Percentiles rank a stretch among this genome's conserved stretches.
Conservation (phyloP, 2,888 invertebrate genomes). For the Crioceris asparagi region DNA sequence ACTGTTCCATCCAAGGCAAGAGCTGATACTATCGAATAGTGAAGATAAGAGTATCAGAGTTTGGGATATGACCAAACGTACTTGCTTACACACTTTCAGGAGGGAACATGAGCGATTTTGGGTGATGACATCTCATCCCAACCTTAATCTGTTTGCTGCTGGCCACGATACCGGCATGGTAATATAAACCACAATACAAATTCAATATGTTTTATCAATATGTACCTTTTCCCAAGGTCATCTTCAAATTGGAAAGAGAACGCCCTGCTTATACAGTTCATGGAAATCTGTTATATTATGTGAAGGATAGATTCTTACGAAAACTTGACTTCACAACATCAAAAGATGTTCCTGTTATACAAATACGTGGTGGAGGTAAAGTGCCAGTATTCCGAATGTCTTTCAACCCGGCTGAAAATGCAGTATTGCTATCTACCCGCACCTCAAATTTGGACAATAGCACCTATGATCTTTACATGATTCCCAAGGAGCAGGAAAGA, state of each 20-base stretch:
- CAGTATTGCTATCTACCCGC: conserved; percentile 78
- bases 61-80: conserved; percentile 96
- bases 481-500: conserved; percentile 59
- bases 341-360: conserved; percentile 88
- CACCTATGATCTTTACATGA: conserved; percentile 86
- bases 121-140: conserved; percentile 92
- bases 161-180: conserved; percentile 96
- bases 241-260: conserved; percentile 87
- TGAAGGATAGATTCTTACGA: conserved; percentile 85
- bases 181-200: conserved; percentile 1
- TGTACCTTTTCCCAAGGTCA: conserved; percentile 37
- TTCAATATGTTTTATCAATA: background rate
- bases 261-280: conserved; percentile 92
- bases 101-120: conserved; percentile 96
- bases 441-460: conserved; percentile 76
- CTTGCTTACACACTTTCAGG: conserved; percentile 82
- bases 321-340: conserved; percentile 88
- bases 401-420: conserved; percentile 95
- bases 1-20: conserved; percentile 93
- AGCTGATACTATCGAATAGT: conserved; percentile 91
- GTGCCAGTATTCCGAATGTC: conserved; percentile 75
- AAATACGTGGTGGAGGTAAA: conserved; percentile 72
- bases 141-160: conserved; percentile 95
- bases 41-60: conserved; percentile 97
- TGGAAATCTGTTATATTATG: conserved; percentile 87